Percentiles rank a stretch among this genome's conserved stretches.
Evolutionary conservation across 2,888 invertebrate genomes (phyloP).

Genomic region (Diploptera punctata): DNA sequence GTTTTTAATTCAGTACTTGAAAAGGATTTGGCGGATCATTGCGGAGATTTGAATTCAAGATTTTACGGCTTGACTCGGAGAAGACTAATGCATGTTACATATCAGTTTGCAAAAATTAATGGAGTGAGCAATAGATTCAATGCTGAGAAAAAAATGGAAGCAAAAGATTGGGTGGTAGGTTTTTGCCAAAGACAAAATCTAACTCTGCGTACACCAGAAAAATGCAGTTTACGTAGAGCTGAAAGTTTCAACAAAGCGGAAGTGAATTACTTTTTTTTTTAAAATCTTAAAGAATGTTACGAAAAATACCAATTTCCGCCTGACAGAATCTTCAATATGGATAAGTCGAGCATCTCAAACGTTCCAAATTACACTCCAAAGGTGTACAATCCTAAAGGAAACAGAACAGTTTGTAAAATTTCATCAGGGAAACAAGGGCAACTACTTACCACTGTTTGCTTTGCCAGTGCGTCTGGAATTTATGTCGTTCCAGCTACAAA

Average conservation of each 20-base stretch:
- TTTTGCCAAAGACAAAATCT: too few relatives aligned
- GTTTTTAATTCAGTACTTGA: neutral
- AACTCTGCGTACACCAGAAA: neutral
- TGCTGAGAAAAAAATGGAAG: neutral
- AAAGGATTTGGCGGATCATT: neutral
- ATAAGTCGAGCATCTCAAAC: neutral
- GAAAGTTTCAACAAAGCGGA: neutral
- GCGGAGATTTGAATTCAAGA: neutral
- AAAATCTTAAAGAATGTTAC: too few relatives aligned
- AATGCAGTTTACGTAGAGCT: neutral
- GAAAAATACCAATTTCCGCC: neutral
- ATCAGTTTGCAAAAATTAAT: too few relatives aligned
- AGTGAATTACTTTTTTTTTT: neutral
- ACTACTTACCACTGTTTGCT: neutral
- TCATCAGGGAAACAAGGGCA: neutral
- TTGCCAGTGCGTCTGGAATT: neutral
- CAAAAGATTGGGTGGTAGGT: neutral
- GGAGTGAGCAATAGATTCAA: too few relatives aligned
- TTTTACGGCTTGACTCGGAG: neutral
- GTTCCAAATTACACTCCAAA: neutral
- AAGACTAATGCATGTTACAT: too few relatives aligned
- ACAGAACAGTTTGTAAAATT: too few relatives aligned
- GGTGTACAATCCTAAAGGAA: neutral
- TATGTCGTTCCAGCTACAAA: neutral
- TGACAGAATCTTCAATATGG: neutral